These are phyloP conservation scores for Reinhardtius hippoglossoides DNA, from an alignment of 2,113 vertebrate genomes.

Conservation along the genomic window DNA sequence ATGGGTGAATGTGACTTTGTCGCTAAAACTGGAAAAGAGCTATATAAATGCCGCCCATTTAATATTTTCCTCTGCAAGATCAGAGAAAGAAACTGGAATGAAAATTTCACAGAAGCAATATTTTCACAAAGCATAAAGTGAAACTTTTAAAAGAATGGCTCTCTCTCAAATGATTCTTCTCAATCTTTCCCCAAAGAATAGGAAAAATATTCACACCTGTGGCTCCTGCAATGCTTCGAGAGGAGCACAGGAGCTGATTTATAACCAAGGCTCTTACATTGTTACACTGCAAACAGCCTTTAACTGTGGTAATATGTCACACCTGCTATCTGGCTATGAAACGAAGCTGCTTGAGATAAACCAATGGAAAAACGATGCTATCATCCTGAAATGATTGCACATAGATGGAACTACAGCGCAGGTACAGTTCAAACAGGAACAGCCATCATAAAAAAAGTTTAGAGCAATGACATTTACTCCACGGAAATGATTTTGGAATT, in stretches of 20 bases:
- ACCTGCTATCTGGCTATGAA: conserved; percentile 12
- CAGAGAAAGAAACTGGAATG: conserved; percentile 11
- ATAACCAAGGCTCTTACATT: conserved; percentile 10
- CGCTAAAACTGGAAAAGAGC: too few species aligned
- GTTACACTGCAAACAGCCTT: conserved; percentile 36
- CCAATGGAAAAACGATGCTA: not conserved
- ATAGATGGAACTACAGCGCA: not conserved
- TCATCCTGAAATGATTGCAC: not conserved
- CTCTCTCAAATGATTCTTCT: conserved; percentile 1
- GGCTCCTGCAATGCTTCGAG: too few species aligned
- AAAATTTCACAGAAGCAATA: conserved; percentile 19
- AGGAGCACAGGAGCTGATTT: not conserved
- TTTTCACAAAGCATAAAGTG: conserved; percentile 3
- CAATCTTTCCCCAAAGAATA: not conserved
- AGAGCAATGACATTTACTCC: not conserved
- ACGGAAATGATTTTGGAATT: not conserved
- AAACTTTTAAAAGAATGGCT: not conserved
- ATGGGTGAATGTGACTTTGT: too few species aligned
- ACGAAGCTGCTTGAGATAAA: not conserved
- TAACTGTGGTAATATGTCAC: conserved; percentile 28
- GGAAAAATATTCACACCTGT: not conserved
- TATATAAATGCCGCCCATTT: too few species aligned
- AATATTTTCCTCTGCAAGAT: not conserved
- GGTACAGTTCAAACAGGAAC: conserved; percentile 9
- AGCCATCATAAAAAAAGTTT: conserved; percentile 1